These are phyloP conservation scores for Ernsta delagoae DNA, from an alignment of 2,888 invertebrate genomes.

Conservation along the genomic window DNA sequence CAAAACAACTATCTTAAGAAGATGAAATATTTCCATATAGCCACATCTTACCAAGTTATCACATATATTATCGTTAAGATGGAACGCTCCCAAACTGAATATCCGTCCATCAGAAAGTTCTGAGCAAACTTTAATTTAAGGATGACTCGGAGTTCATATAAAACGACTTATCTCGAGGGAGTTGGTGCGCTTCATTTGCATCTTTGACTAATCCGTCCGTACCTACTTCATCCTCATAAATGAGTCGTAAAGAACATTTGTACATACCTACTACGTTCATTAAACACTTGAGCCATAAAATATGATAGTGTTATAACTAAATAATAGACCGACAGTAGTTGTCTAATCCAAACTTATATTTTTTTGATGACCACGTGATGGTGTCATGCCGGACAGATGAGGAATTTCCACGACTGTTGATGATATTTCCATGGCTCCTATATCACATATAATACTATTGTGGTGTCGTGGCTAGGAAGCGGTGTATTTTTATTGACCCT, in stretches of 20 bases:
- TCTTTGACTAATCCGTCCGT: conserved; percentile 41
- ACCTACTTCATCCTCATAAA: conserved; percentile 31
- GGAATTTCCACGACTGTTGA: too few species aligned
- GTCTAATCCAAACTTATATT: neutral
- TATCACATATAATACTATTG: too few species aligned
- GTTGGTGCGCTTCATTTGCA: conserved; percentile 45
- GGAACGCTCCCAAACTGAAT: conserved; percentile 22
- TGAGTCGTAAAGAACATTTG: conserved; percentile 15
- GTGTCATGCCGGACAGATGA: too few species aligned
- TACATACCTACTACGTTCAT: conserved; percentile 9
- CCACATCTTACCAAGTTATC: neutral
- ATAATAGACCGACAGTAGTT: neutral
- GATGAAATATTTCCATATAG: too few species aligned
- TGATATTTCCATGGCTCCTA: too few species aligned
- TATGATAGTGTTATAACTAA: neutral
- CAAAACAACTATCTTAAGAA: too few species aligned
- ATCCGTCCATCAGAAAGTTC: conserved; percentile 32
- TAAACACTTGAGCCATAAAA: conserved; percentile 10
- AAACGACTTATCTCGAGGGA: conserved; percentile 60
- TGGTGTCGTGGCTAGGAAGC: too few species aligned
- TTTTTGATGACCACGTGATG: neutral
- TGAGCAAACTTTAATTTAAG: conserved; percentile 33
- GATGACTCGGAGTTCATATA: conserved; percentile 54
- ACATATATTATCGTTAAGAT: neutral
- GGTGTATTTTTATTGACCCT: too few species aligned